phyloP scores from a whole-genome alignment of 2,797 vertebrate genomes.

The Chiroxiphia lanceolata region DNA sequence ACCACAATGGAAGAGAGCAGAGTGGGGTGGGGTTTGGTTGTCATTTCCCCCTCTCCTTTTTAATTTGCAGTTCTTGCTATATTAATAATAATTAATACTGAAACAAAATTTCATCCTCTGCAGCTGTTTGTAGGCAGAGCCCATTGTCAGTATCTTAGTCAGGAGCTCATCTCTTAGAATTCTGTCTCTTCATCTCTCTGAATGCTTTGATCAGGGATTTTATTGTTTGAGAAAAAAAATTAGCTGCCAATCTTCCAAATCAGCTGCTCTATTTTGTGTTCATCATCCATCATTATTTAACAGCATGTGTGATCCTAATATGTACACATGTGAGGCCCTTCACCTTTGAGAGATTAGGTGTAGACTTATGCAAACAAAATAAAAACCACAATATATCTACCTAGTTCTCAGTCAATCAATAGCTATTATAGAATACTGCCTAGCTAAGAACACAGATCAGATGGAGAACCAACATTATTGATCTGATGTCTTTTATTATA shows the following conservation, averaged over 20 bases:
- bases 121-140: slow-evolving; percentile 60
- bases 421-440: background rate
- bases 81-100: slow-evolving; percentile 48
- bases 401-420: background rate
- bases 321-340: slow-evolving; percentile 42
- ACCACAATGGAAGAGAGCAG: background rate
- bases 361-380: slow-evolving; percentile 23
- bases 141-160: slow-evolving; percentile 55
- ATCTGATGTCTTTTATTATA: slow-evolving; percentile 54
- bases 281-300: slow-evolving; percentile 57
- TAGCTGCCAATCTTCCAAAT: slow-evolving; percentile 59
- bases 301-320: slow-evolving; percentile 42
- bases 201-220: slow-evolving; percentile 63
- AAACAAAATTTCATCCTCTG: slow-evolving; percentile 25
- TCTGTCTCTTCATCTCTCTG: slow-evolving; percentile 26
- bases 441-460: slow-evolving; percentile 54
- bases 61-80: background rate
- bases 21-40: fast-evolving
- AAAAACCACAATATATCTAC: background rate
- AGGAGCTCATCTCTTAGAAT: slow-evolving; percentile 58
- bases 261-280: slow-evolving; percentile 53
- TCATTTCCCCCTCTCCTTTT: fast-evolving
- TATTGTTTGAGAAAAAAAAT: slow-evolving; percentile 60
- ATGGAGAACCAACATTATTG: slow-evolving; percentile 53
- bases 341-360: slow-evolving; percentile 34